Conservation (phyloP, 2,113 vertebrate genomes). For the Pangasianodon hypophthalmus region DNA sequence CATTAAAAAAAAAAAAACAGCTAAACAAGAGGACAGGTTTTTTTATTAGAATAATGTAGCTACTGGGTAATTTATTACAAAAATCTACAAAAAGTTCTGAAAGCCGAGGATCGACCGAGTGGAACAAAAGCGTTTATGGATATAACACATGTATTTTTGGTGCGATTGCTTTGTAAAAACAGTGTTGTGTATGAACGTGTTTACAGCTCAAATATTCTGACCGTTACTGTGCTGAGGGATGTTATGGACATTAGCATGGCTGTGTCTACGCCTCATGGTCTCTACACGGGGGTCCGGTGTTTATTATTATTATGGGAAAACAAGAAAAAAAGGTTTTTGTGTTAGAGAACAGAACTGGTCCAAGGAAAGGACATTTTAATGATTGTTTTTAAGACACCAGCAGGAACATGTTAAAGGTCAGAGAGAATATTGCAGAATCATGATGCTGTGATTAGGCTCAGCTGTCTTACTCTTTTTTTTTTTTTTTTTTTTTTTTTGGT, state of each 20-base stretch:
- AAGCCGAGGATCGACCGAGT: background rate
- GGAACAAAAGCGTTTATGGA: background rate
- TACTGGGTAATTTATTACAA: background rate
- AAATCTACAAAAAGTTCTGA: background rate
- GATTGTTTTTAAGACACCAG: conserved; percentile 5
- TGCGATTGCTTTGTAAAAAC: background rate
- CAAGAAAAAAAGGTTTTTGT: background rate
- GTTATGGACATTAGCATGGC: background rate
- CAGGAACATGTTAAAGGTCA: background rate
- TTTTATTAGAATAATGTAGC: background rate
- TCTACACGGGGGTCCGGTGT: background rate
- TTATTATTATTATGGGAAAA: conserved; percentile 3
- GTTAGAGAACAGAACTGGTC: background rate
- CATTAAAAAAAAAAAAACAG: background rate
- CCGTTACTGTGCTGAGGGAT: background rate
- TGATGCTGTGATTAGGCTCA: background rate
- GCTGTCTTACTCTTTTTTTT: background rate
- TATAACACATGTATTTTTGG: background rate
- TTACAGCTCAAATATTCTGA: background rate
- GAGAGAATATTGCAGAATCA: background rate
- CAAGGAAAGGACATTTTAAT: background rate
- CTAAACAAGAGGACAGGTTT: background rate
- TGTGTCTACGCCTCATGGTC: background rate
- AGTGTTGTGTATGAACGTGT: background rate
- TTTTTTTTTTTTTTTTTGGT: background rate